Percentiles rank a stretch among this genome's conserved stretches.
These are phyloP conservation scores for Subanguina moxae DNA, from an alignment of 1,140 invertebrate species.

Conservation along the genomic window DNA sequence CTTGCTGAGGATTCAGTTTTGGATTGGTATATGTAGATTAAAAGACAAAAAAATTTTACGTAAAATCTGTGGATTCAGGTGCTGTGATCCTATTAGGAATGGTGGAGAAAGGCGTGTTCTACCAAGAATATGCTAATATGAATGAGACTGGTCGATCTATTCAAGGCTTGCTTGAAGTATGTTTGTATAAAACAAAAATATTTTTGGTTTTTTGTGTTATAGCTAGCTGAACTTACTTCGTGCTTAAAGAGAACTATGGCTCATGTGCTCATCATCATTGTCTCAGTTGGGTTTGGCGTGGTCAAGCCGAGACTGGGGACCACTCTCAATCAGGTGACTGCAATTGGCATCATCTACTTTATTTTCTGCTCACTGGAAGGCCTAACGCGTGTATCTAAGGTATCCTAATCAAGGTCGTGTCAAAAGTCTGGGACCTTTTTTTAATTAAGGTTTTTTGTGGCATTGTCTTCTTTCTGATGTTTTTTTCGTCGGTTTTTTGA, in stretches of 20 bases:
- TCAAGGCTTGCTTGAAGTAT: constrained; percentile 56
- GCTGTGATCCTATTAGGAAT: constrained; percentile 57
- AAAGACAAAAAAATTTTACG: not conserved
- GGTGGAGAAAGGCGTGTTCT: constrained; percentile 74
- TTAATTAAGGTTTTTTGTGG: too few species aligned
- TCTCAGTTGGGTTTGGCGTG: constrained; percentile 87
- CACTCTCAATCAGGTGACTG: constrained; percentile 78
- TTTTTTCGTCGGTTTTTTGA: too few species aligned
- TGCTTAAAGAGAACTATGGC: constrained; percentile 82
- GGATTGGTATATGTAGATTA: constrained; percentile 67
- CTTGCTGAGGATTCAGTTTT: constrained; percentile 85
- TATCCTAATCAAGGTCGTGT: too few species aligned
- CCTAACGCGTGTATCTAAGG: constrained; percentile 71
- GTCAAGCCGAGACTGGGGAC: constrained; percentile 85
- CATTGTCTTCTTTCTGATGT: too few species aligned
- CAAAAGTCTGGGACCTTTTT: too few species aligned
- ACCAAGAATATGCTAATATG: constrained; percentile 78
- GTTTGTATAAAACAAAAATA: constrained; percentile 4
- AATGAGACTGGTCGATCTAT: constrained; percentile 71
- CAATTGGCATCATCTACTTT: constrained; percentile 75
- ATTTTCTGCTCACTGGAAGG: constrained; percentile 76
- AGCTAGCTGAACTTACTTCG: constrained; percentile 80
- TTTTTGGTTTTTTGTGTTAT: constrained; percentile 59
- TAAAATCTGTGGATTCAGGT: constrained; percentile 34
- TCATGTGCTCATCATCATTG: constrained; percentile 85